Percentiles rank a stretch among this genome's conserved stretches.
phyloP scores from a whole-genome alignment of 1,140 invertebrate species.

The Drosophila gunungcola region DNA sequence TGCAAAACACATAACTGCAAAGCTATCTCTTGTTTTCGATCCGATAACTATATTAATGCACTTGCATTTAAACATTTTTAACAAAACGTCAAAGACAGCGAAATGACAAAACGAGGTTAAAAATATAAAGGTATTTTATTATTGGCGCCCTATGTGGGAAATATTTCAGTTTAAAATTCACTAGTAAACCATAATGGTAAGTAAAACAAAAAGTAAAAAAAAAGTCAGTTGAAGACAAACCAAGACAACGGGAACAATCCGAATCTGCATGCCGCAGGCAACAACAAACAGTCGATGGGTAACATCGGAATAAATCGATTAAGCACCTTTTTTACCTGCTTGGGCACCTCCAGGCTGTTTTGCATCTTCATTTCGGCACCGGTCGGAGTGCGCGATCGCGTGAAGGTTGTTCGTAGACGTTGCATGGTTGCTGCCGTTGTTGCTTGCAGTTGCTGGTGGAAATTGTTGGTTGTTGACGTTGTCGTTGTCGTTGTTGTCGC shows the following conservation, averaged over 20 bases:
- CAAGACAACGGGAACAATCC: neutral
- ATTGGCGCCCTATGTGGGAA: neutral
- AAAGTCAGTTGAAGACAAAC: neutral
- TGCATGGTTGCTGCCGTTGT: constrained; percentile 87
- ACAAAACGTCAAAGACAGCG: neutral
- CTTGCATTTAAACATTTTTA: too few species aligned
- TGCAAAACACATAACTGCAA: neutral
- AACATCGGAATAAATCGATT: constrained; percentile 10
- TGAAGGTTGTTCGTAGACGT: constrained; percentile 93
- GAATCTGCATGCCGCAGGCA: neutral
- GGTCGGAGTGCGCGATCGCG: constrained; percentile 93
- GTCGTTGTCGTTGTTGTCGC: constrained; percentile 6
- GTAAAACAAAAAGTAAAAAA: neutral
- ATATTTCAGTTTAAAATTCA: too few species aligned
- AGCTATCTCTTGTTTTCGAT: neutral
- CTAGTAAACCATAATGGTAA: neutral
- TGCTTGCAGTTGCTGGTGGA: constrained; percentile 26
- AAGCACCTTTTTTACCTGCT: constrained; percentile 87
- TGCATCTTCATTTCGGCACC: constrained; percentile 95
- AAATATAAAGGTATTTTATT: neutral
- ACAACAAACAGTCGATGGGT: neutral
- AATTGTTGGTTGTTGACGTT: constrained; percentile 22
- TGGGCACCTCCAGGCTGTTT: constrained; percentile 94
- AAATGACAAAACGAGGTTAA: neutral
- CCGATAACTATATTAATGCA: too few species aligned